These are phyloP conservation scores for Chelonus formosanus DNA, from an alignment of 2,888 invertebrate genomes.

Conservation along the genomic window DNA sequence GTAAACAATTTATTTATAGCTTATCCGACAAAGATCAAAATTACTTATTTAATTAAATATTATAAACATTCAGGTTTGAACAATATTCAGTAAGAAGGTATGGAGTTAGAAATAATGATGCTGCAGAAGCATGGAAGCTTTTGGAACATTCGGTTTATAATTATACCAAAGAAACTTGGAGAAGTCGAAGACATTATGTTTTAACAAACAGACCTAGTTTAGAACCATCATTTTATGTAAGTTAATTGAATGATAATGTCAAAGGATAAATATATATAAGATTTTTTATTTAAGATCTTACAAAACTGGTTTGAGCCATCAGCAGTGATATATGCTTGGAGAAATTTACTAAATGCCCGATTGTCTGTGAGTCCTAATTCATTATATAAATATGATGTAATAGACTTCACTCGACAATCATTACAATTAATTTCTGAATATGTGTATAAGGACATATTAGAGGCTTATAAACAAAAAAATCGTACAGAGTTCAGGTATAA, in stretches of 20 bases:
- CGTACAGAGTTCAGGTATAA: slow-evolving; percentile 47
- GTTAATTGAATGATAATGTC: slow-evolving; percentile 5
- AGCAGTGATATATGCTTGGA: slow-evolving; percentile 69
- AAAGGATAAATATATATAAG: too few relatives aligned
- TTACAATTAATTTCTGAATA: slow-evolving; percentile 77
- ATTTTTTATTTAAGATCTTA: slow-evolving; percentile 26
- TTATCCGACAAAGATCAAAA: background rate
- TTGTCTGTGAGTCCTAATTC: slow-evolving; percentile 53
- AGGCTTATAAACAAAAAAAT: slow-evolving; percentile 58
- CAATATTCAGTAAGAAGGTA: slow-evolving; percentile 78
- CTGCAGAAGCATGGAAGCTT: slow-evolving; percentile 73
- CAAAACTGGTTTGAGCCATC: slow-evolving; percentile 77
- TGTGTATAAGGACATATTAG: slow-evolving; percentile 71
- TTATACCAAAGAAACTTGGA: slow-evolving; percentile 69
- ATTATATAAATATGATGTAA: slow-evolving; percentile 79
- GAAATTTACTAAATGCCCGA: slow-evolving; percentile 58
- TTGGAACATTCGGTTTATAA: slow-evolving; percentile 73
- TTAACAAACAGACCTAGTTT: slow-evolving; percentile 76
- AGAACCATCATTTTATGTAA: slow-evolving; percentile 68
- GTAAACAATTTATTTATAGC: background rate
- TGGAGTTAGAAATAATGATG: slow-evolving; percentile 69
- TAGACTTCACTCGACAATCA: slow-evolving; percentile 86
- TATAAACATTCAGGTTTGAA: slow-evolving; percentile 63
- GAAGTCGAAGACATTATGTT: slow-evolving; percentile 79
- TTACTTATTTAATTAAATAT: background rate